A percentile compares a stretch with the other conserved stretches of the same genome.
These are phyloP conservation scores for Leptatherina wallacei DNA, from an alignment of 2,797 vertebrate genomes.

Conservation along the genomic window DNA sequence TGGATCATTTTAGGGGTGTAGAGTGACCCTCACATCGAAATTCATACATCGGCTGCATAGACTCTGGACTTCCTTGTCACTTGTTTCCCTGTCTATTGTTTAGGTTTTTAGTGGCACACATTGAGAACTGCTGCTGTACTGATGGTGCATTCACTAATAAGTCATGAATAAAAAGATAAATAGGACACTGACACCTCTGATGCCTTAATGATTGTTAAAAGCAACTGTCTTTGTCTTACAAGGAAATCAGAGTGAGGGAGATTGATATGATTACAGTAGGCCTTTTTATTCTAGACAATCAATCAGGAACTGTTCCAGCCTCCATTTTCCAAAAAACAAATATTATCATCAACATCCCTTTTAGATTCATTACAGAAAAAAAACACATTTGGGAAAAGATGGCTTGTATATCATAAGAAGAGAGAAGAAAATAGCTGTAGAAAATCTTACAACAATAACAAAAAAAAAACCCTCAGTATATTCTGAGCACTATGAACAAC, in stretches of 20 bases:
- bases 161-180: too few relatives aligned
- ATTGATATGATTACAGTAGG: neutral
- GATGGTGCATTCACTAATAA: neutral
- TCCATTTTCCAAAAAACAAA: neutral
- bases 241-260: neutral
- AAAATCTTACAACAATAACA: neutral
- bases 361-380: slow-evolving; percentile 15
- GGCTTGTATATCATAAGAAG: neutral
- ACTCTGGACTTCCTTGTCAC: too few relatives aligned
- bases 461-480: neutral
- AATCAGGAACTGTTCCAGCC: neutral
- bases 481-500: neutral
- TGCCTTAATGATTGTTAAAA: neutral
- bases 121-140: neutral
- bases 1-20: too few relatives aligned
- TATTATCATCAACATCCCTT: slow-evolving; percentile 14
- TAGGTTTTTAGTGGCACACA: too few relatives aligned
- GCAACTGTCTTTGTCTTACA: neutral
- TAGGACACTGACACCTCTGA: neutral
- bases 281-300: neutral
- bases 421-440: neutral
- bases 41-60: too few relatives aligned
- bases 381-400: neutral
- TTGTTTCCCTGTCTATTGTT: too few relatives aligned
- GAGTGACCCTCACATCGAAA: too few relatives aligned